Base-by-base conservation (phyloP, 2,113 vertebrate species). In the Xyliphius kryptos region DNA sequence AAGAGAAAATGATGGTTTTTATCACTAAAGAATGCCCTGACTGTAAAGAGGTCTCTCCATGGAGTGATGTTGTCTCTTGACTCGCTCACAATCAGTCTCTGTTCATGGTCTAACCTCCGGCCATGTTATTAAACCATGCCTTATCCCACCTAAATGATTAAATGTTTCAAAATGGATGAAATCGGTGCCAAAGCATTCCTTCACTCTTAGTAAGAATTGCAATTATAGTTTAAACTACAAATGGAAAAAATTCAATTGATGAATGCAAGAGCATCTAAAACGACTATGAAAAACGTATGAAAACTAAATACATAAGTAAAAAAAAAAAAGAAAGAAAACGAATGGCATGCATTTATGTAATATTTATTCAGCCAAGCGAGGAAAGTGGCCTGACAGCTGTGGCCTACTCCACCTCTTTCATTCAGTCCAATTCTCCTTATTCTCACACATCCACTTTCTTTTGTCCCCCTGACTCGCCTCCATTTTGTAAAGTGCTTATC, bases 401-500 rank as follows among this genome's bases (percentile, higher is more conserved):
- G 62, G 69, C 38, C 64, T 55, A 61, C 52, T 48, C 50, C 17
- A 40, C 43, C 72, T 73, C 72, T 72, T 61, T 65, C 68, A 68
- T 72, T 61, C 68, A 72, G 74, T 77, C 73, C n/a, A n/a, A n/a
- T n/a, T 79, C 69, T 69, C 67, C 60, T 46, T 66, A 50, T 75
- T 76, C 71, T 76, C 74, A 74, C 76, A n/a, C 71, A 70, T 74
- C 71, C 70, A 75, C 76, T 78, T 77, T 67, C 70, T 75, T 76
- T 81, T 79, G 73, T 81, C 75, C 16, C 79, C 48, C 69, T 59
- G 71, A 77, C 68, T 62, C 63, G 66, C 73, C 62, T 74, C 74
- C 71, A 72, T 75, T 81, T 84, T 82, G 71, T 73, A 77, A 82
- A 74, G 83, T 84, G 89, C 82, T 86, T 79, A 76, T 80, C 80